These are phyloP conservation scores for Aethes cnicana DNA, from an alignment of 2,888 invertebrate genomes.

Conservation along the genomic window DNA sequence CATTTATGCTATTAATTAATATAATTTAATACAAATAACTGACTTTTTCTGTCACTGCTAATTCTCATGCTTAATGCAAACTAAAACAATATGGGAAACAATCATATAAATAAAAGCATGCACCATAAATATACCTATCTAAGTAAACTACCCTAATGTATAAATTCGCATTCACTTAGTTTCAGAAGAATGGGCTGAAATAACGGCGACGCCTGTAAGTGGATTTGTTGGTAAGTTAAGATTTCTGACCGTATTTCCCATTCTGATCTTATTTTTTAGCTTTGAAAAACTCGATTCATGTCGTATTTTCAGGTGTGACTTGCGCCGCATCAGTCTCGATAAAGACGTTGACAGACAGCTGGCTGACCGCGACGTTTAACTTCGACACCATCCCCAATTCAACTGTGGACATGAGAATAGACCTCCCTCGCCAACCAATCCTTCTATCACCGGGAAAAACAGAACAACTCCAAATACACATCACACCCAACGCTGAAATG, in stretches of 20 bases:
- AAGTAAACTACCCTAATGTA: no score
- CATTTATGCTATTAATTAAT: no score
- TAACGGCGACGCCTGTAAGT: constrained; percentile 47
- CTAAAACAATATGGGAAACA: no score
- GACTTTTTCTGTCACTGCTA: no score
- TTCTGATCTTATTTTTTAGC: no score
- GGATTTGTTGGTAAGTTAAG: constrained; percentile 69
- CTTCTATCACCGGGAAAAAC: constrained; percentile 63
- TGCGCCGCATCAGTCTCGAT: constrained; percentile 53
- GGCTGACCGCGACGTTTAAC: constrained; percentile 65
- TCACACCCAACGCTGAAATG: constrained; percentile 63
- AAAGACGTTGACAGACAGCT: constrained; percentile 61
- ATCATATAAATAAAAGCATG: no score
- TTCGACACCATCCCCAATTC: constrained; percentile 49
- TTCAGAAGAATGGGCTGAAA: constrained; percentile 70
- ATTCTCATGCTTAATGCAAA: no score
- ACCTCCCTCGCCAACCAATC: constrained; percentile 63
- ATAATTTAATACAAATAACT: no score
- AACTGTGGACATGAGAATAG: constrained; percentile 51
- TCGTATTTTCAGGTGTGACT: constrained; percentile 54
- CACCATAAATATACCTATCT: no score
- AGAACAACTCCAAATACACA: constrained; percentile 55
- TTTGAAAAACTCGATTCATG: no score
- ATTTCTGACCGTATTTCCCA: no score
- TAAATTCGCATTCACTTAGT: constrained; percentile 33